Evolutionary conservation across 2,888 invertebrate genomes (phyloP).

Genomic region (Sphecodes monilicornis): DNA sequence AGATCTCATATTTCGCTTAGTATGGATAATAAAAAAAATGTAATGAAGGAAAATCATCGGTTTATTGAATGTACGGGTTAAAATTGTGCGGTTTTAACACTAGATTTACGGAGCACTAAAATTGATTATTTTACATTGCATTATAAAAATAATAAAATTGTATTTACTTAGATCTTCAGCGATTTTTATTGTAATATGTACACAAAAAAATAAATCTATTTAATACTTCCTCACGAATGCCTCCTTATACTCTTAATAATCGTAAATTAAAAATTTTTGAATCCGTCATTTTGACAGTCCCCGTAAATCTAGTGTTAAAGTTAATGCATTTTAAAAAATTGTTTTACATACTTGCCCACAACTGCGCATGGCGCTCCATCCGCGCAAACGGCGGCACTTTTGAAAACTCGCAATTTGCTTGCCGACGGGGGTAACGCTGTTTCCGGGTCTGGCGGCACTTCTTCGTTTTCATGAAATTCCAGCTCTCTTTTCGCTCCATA

Average conservation of each 20-base stretch:
- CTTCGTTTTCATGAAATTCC: slow-evolving; percentile 63
- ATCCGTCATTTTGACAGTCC: too few relatives aligned
- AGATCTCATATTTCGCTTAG: background rate
- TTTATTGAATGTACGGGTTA: background rate
- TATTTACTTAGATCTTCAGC: too few relatives aligned
- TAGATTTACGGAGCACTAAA: too few relatives aligned
- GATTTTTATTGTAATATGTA: too few relatives aligned
- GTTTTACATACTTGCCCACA: slow-evolving; percentile 89
- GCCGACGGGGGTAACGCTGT: slow-evolving; percentile 88
- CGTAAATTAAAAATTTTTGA: too few relatives aligned
- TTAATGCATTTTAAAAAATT: background rate
- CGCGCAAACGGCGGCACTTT: slow-evolving; percentile 91
- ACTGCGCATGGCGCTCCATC: slow-evolving; percentile 91
- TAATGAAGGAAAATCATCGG: background rate
- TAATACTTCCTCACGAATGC: too few relatives aligned
- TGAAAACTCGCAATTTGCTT: slow-evolving; percentile 88
- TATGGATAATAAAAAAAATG: background rate
- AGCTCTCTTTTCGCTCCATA: slow-evolving; percentile 28
- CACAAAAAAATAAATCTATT: too few relatives aligned
- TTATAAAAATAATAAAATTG: too few relatives aligned
- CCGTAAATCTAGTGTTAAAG: too few relatives aligned
- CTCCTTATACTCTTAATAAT: too few relatives aligned
- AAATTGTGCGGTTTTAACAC: background rate
- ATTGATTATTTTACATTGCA: too few relatives aligned
- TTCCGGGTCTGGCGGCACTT: slow-evolving; percentile 89